Evolutionary conservation across 2,888 invertebrate species (phyloP).

Genomic region (Arge pagana): DNA sequence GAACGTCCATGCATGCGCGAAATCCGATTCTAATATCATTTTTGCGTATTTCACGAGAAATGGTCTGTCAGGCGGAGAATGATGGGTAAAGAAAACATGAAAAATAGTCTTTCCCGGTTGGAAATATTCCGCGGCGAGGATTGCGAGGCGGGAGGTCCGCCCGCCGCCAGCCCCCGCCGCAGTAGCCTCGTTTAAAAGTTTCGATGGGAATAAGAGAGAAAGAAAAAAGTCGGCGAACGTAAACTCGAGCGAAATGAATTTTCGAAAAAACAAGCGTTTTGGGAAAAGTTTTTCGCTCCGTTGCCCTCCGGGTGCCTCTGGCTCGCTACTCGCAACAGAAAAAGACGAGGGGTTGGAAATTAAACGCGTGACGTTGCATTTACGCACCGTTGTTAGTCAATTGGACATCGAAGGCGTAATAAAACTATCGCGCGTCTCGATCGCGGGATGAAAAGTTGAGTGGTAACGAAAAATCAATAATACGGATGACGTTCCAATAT

Average conservation of each 20-base stretch:
- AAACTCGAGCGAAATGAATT: constrained; percentile 57
- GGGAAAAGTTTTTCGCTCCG: too few relatives aligned
- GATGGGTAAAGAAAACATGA: constrained; percentile 37
- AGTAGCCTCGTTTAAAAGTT: constrained; percentile 46
- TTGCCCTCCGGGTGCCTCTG: too few relatives aligned
- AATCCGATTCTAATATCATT: constrained; percentile 19
- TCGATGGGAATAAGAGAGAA: constrained; percentile 15
- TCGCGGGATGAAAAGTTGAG: too few relatives aligned
- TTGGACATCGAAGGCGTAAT: too few relatives aligned
- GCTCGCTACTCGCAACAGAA: too few relatives aligned
- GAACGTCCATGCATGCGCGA: background rate
- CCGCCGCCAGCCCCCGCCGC: constrained; percentile 25
- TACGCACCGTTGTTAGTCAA: too few relatives aligned
- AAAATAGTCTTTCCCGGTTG: constrained; percentile 32
- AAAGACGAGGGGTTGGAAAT: too few relatives aligned
- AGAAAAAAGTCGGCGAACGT: constrained; percentile 48
- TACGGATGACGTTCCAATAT: too few relatives aligned
- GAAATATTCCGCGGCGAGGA: constrained; percentile 21
- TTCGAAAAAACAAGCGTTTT: too few relatives aligned
- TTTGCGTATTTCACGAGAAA: constrained; percentile 30
- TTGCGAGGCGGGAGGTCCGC: constrained; percentile 23
- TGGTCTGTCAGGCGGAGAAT: constrained; percentile 31
- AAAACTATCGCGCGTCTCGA: too few relatives aligned
- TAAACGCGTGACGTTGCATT: too few relatives aligned
- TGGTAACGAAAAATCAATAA: too few relatives aligned